Evolutionary conservation across 2,797 vertebrate species (phyloP), one percentile per base, ranked within the genome.

Genomic region (Phataginus tricuspis): DNA sequence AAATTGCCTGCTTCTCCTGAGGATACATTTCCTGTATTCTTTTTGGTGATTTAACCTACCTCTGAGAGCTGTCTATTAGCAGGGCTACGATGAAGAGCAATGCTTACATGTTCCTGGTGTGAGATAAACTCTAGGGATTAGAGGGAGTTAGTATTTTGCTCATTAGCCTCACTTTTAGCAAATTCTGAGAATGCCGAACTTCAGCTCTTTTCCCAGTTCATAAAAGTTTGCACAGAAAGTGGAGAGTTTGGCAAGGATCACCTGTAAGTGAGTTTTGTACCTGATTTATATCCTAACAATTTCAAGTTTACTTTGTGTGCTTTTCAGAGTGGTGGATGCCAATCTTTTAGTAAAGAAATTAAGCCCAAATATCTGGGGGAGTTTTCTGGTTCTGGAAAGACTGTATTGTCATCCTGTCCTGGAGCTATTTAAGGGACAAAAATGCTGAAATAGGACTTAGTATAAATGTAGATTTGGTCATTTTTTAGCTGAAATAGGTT

Each of bases 401-500:
- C 15, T 61, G 25, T 39, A 95, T 77, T 83, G 34, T 23, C 31
- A 14, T 16, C 49, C 16, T 90, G 19, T 59, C 27, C 37, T 85
- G 8, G n/a, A 86, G n/a, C 12, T 8, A 49, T 9, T 25, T 59
- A 19, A 27, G 27, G 19, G 27, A 25, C 12, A 37, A 37, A 91
- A 92, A 57, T n/a, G 59, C 71, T 72, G 34, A 94, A 64, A 74
- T 19, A 37, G 31, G 23, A 72, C 6, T 57, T 2, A 14, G 4
- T 55, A 64, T 72, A 31, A 74, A 51, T 66, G 16, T 45, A 37
- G 55, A 69, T 59, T 94, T 96, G 68, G 68, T 95, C 39, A 90
- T 57, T 75, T 75, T 94, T 86, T 84, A 66, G 2, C 57, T 91
- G 71, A 94, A 87, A 85, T 37, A 39, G 49, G 21, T 64, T 77